Evolutionary conservation across 53 echinoderm and acorn worm species (phyloP).

Genomic region (Antedon mediterranea): DNA sequence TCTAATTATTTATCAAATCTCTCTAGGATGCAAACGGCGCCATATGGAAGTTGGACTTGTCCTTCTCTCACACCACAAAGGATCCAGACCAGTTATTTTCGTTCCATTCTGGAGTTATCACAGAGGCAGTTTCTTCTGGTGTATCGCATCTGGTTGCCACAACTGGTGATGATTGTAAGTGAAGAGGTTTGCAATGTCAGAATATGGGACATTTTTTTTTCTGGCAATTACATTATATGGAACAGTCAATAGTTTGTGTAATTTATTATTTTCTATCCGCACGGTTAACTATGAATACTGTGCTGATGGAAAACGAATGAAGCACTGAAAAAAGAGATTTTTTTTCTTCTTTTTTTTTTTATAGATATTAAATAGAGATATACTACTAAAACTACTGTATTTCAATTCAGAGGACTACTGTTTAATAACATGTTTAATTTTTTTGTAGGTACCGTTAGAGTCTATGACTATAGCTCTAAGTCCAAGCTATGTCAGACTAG

Average conservation of each 20-base stretch:
- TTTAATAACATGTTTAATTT: background rate
- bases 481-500: conserved; percentile 43
- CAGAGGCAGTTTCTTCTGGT: conserved; percentile 50
- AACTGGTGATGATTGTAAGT: conserved; percentile 67
- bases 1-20: background rate
- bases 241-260: no score
- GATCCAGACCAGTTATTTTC: conserved; percentile 82
- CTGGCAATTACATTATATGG: no score
- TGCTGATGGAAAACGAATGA: no score
- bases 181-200: no score
- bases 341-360: no score
- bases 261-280: no score
- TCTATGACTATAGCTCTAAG: conserved; percentile 88
- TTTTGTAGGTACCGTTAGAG: conserved; percentile 53
- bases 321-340: no score
- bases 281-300: no score
- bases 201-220: no score
- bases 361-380: no score
- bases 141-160: conserved; percentile 83
- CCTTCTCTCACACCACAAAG: conserved; percentile 97
- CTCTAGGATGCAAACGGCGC: conserved; percentile 86
- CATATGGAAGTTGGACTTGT: conserved; percentile 87
- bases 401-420: no score
- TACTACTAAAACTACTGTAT: no score
- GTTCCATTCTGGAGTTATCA: conserved; percentile 84